phyloP scores from a whole-genome alignment of 2,113 vertebrate genomes.

The Sceloporus undulatus region DNA sequence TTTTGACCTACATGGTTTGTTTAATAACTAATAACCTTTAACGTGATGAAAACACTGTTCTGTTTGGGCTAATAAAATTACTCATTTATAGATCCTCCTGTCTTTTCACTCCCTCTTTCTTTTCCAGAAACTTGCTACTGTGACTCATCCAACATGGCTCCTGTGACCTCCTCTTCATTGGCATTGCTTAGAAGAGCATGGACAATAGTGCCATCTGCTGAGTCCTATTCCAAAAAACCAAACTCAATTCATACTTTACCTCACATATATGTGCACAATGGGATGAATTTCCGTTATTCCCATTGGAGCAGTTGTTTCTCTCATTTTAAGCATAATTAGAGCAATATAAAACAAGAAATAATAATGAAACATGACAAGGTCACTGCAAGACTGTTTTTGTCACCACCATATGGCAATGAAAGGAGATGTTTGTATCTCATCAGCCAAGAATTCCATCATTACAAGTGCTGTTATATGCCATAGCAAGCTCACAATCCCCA shows the following conservation, averaged over 20 bases:
- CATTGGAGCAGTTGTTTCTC: neutral
- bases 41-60: neutral
- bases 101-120: neutral
- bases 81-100: neutral
- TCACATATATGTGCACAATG: neutral
- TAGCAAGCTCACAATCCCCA: neutral
- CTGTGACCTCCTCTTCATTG: neutral
- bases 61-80: neutral
- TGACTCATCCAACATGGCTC: slow-evolving; percentile 2
- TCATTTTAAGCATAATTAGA: neutral
- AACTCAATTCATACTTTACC: neutral
- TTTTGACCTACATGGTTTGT: neutral
- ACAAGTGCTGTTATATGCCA: neutral
- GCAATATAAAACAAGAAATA: neutral
- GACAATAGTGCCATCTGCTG: neutral
- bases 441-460: neutral
- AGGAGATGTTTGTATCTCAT: neutral
- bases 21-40: neutral
- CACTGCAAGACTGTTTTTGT: neutral
- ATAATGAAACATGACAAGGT: neutral
- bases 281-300: neutral
- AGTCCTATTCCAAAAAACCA: neutral
- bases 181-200: neutral
- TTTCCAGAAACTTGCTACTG: neutral
- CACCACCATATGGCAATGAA: neutral